Percentiles rank a stretch among this genome's conserved stretches.
phyloP scores from a whole-genome alignment of 2,113 vertebrate genomes.

The Mionectes macconnelli region DNA sequence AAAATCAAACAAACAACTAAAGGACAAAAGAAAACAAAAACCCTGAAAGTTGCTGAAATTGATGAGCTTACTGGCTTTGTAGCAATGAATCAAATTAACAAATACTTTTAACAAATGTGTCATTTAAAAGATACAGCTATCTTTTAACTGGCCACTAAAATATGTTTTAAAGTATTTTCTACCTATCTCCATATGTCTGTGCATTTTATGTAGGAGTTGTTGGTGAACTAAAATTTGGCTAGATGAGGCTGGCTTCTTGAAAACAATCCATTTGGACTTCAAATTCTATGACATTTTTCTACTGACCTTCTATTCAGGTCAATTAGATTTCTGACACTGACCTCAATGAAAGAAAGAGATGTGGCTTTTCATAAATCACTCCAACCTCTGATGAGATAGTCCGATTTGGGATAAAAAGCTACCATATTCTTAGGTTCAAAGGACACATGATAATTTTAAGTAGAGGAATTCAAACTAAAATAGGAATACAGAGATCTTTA shows the following conservation, averaged over 20 bases:
- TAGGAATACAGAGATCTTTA: conserved; percentile 14
- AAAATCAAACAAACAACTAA: not conserved
- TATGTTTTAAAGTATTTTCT: not conserved
- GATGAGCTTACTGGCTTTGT: not conserved
- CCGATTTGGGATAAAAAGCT: not conserved
- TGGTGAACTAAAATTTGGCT: not conserved
- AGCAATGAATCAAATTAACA: not conserved
- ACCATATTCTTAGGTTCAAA: not conserved
- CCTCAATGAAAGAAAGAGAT: not conserved
- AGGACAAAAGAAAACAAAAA: not conserved
- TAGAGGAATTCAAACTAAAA: conserved; percentile 1
- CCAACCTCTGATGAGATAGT: not conserved
- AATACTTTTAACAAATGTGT: not conserved
- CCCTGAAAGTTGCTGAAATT: not conserved
- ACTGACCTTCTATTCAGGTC: not conserved
- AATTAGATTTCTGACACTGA: not conserved
- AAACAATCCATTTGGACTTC: not conserved
- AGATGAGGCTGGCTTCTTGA: not conserved
- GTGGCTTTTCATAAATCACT: not conserved
- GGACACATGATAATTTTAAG: conserved; percentile 1
- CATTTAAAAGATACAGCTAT: not conserved
- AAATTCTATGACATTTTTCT: not conserved
- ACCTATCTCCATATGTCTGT: not conserved
- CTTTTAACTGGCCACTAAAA: not conserved
- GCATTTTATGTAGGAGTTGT: not conserved